These are phyloP conservation scores for Intellagama lesueurii DNA, from an alignment of 2,797 vertebrate genomes.

Conservation along the genomic window DNA sequence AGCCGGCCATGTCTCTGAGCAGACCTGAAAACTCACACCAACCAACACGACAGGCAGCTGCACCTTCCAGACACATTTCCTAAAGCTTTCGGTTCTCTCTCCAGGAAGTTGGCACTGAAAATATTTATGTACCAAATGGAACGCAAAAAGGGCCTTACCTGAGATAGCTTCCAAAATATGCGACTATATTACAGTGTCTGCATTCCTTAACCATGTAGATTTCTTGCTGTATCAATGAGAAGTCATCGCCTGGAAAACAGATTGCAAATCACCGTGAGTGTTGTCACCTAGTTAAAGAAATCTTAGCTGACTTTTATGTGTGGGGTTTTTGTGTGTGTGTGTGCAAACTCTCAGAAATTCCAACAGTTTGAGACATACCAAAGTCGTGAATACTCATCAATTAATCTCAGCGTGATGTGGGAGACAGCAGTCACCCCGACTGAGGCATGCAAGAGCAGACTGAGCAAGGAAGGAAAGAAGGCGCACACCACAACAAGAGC, in stretches of 20 bases:
- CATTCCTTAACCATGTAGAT: constrained; percentile 99
- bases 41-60: neutral
- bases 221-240: constrained; percentile 98
- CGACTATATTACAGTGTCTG: constrained; percentile 97
- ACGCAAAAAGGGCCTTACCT: constrained; percentile 81
- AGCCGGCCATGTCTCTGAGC: neutral
- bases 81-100: neutral
- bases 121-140: neutral
- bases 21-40: constrained; percentile 25
- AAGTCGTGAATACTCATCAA: too few relatives aligned
- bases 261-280: neutral
- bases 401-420: neutral
- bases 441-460: neutral
- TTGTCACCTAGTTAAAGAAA: neutral
- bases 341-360: too few relatives aligned
- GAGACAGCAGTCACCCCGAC: too few relatives aligned
- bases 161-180: constrained; percentile 99
- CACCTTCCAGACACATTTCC: neutral
- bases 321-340: too few relatives aligned
- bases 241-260: constrained; percentile 93
- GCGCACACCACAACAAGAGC: neutral
- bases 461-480: neutral
- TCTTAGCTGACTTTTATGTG: neutral
- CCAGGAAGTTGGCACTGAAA: neutral
- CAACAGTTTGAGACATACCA: too few relatives aligned